Conservation (phyloP, 1,140 invertebrate genomes). For the Drosophila kepulauana region DNA sequence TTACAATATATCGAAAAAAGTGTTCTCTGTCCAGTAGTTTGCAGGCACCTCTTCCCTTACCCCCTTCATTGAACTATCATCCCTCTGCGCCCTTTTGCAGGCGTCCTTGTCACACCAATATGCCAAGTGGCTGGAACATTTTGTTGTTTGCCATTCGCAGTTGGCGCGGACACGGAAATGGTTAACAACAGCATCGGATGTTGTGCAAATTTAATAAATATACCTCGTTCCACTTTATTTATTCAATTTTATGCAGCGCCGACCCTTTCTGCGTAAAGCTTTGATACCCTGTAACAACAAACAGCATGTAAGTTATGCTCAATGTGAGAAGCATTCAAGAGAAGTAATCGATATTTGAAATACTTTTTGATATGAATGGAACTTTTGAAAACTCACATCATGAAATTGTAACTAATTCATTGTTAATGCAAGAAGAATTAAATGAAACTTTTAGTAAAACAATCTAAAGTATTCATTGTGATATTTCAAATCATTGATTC, state of each 20-base stretch:
- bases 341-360: neutral
- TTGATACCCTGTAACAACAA: conserved; percentile 10
- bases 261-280: conserved; percentile 24
- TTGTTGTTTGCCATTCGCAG: conserved; percentile 39
- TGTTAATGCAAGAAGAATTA: too few relatives aligned
- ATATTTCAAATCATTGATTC: too few relatives aligned
- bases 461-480: too few relatives aligned
- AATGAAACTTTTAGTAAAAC: too few relatives aligned
- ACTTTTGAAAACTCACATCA: too few relatives aligned
- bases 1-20: conserved; percentile 45
- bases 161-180: conserved; percentile 68
- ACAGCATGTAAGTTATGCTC: neutral
- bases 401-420: too few relatives aligned
- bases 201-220: conserved; percentile 81
- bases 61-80: neutral
- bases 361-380: too few relatives aligned
- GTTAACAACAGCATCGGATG: conserved; percentile 78
- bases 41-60: neutral
- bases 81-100: neutral
- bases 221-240: conserved; percentile 67
- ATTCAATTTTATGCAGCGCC: conserved; percentile 57
- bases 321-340: neutral
- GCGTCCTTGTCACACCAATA: conserved; percentile 1
- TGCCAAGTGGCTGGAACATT: conserved; percentile 11
- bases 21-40: conserved; percentile 8